Evolutionary conservation across 2,888 invertebrate genomes (phyloP), one percentile per base, ranked within the genome.

Genomic region (Catocala sponsa): DNA sequence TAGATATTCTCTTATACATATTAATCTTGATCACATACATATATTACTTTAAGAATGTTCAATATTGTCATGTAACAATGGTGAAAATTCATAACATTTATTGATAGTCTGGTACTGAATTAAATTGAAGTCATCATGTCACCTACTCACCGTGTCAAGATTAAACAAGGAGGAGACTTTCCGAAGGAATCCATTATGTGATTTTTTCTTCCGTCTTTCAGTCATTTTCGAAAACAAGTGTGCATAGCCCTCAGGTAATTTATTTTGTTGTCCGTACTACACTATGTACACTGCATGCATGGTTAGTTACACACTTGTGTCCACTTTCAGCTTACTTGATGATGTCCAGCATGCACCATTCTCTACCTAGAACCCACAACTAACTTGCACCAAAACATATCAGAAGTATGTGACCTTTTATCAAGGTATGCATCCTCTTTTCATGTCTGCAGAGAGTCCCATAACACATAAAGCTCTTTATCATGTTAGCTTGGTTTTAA

Each of bases 131-230:
- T 78, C 82, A 80, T 75, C 74, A 68, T 63, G 59, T 75, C 68
- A 83, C 88, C 87, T 84, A 94, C 95, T 97, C 95, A 97, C 97
- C 96, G 96, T 96, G 88, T 98, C 97, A 93, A 98, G 96, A 95
- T 97, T 97, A 95, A 98, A 98, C 81, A 98, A 95, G 79, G 97
- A 97, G 80, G 98, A 98, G 81, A 98, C 98, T 95, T 98, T 98
- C 95, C 97, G 97, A 90, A 98, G 97, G 91, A 98, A 97, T 91
- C 97, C 96, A 94, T 95, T 93, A 90, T 94, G 94, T 70, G 93
- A 85, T 87, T 95, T 95, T 95, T 95, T 95, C 93, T 95, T 95
- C 89, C 94, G 89, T 91, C 95, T 90, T 84, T 95, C 95, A 82
- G 95, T 95, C 95, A 95, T 95, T 91, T 90, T 94, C 89, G 76